Conservation (phyloP, 2,797 vertebrate species). For the Dipus sagitta region DNA sequence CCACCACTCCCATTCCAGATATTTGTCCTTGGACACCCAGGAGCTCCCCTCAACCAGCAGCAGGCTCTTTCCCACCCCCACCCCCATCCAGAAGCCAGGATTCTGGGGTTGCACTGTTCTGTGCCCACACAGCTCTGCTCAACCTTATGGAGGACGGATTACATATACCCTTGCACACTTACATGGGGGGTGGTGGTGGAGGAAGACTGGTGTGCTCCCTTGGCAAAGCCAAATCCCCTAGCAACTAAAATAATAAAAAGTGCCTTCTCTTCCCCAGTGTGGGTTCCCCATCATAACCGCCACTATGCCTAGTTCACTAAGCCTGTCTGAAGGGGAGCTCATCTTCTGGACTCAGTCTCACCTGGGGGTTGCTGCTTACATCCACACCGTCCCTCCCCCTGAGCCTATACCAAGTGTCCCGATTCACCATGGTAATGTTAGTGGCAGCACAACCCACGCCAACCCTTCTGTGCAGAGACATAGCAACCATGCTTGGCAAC, state of each 20-base stretch:
- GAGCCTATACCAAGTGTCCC: slow-evolving; percentile 81
- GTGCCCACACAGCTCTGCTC: slow-evolving; percentile 66
- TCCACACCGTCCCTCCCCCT: slow-evolving; percentile 62
- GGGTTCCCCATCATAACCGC: background rate
- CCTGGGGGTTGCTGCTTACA: slow-evolving; percentile 50
- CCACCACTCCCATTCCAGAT: slow-evolving; percentile 18
- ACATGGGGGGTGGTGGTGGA: slow-evolving; percentile 1
- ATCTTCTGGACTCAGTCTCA: slow-evolving; percentile 53
- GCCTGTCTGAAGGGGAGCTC: slow-evolving; percentile 31
- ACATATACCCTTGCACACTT: slow-evolving; percentile 53
- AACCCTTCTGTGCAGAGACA: slow-evolving; percentile 86
- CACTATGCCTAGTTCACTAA: background rate
- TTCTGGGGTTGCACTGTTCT: slow-evolving; percentile 58
- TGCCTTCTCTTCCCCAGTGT: background rate
- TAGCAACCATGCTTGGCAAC: slow-evolving; percentile 90
- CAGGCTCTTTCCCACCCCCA: background rate
- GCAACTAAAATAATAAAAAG: slow-evolving; percentile 71
- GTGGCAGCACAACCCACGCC: slow-evolving; percentile 87
- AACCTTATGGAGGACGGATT: slow-evolving; percentile 38
- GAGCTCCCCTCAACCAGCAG: background rate
- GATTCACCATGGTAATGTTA: slow-evolving; percentile 85
- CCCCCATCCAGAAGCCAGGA: slow-evolving; percentile 57
- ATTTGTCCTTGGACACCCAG: slow-evolving; percentile 60
- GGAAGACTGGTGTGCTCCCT: slow-evolving; percentile 37
- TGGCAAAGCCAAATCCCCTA: slow-evolving; percentile 60